Evolutionary conservation across 2,888 invertebrate genomes (phyloP).

Genomic region (Tortricodes alternella): DNA sequence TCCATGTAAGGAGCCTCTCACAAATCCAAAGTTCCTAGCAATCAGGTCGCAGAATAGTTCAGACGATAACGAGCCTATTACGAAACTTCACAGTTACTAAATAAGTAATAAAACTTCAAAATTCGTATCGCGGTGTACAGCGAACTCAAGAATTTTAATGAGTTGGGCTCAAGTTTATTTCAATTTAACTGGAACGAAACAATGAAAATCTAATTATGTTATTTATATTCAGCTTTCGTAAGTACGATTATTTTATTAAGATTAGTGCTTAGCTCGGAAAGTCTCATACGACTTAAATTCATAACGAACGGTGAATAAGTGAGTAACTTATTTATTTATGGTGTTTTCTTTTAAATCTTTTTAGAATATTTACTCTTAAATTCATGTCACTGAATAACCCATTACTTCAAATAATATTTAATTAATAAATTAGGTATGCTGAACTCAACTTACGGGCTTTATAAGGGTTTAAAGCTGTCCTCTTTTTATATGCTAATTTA

Average conservation of each 20-base stretch:
- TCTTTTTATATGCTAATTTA: background rate
- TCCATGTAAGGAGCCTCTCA: too few relatives aligned
- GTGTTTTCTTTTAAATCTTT: too few relatives aligned
- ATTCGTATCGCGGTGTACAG: background rate
- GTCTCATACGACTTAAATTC: background rate
- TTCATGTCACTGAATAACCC: too few relatives aligned
- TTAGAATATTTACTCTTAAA: too few relatives aligned
- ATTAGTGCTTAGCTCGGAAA: background rate
- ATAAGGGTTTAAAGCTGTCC: too few relatives aligned
- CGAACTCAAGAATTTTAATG: constrained; percentile 5
- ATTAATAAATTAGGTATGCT: too few relatives aligned
- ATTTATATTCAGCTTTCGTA: background rate
- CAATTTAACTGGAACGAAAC: background rate
- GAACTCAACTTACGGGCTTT: too few relatives aligned
- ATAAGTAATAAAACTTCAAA: constrained; percentile 1
- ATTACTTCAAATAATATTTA: too few relatives aligned
- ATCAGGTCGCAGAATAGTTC: background rate
- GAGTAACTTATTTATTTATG: too few relatives aligned
- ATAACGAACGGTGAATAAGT: background rate
- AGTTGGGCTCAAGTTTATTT: constrained; percentile 5
- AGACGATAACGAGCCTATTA: background rate
- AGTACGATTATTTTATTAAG: background rate
- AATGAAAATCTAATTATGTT: background rate
- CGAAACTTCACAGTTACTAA: constrained; percentile 1
- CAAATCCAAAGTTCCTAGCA: background rate